Evolutionary conservation across 2,888 invertebrate genomes (phyloP), one percentile per base, ranked within the genome.

Genomic region (Aphidoletes aphidimyza): DNA sequence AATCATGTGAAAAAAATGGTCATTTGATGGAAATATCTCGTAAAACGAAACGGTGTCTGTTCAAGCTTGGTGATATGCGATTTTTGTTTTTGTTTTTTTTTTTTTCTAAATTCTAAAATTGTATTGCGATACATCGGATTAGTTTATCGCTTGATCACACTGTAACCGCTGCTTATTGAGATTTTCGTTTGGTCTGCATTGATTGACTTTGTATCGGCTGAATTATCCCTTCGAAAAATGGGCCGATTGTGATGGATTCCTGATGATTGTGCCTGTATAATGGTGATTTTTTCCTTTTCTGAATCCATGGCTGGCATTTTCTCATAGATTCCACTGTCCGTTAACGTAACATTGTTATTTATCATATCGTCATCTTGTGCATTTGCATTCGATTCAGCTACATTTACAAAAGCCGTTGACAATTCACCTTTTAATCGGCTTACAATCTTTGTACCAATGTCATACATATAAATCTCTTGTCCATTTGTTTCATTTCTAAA

Each of bases 381-480:
- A 83, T 92, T 90, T 11, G 95, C 93, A 89, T 96, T 96, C 86
- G 95, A 95, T 90, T 96, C 96, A 34, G 96, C 96, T 81, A 96
- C 96, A 88, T 95, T 94, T 0, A 96, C 96, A 87, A 96, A 96
- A 49, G 96, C 95, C 84, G 94, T 93, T 5, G 96, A 96, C 84
- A 96, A 91, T 87, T 96, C 96, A 0, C 96, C 96, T 86, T 93
- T 93, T 34, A 96, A 90, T 89, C 94, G 95, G 89, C 93, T 96
- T 1, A 96, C 94, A 59, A 92, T 93, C 87, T 94, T 93, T 3
- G 94, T 93, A 86, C 92, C 90, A 81, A 95, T 93, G 88, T 96
- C 96, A 89, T 95, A 96, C 96, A 96, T 96, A 90, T 93, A 96
- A 87, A 96, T 96, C 91, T 96, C 96, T 88, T 94, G 93, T 85